phyloP scores from a whole-genome alignment of 2,113 vertebrate species.

The Chloebia gouldiae region DNA sequence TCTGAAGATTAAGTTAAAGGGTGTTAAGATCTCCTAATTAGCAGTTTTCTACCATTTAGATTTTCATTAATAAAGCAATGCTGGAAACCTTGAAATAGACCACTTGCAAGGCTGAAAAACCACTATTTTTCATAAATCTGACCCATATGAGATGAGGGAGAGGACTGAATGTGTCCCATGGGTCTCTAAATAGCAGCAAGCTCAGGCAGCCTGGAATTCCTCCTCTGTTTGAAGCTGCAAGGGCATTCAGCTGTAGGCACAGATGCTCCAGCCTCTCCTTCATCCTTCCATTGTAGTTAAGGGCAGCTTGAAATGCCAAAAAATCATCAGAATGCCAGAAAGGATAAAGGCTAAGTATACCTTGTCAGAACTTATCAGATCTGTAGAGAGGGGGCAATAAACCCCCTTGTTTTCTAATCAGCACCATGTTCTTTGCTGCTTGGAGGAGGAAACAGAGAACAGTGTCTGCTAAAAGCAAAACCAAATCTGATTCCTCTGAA shows the following conservation, averaged over 20 bases:
- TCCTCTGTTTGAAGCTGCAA: background rate
- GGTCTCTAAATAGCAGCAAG: background rate
- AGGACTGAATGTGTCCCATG: background rate
- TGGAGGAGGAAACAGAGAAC: background rate
- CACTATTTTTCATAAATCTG: background rate
- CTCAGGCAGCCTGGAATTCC: background rate
- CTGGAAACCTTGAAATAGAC: background rate
- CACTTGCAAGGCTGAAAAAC: background rate
- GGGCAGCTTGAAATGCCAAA: background rate
- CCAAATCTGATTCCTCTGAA: background rate
- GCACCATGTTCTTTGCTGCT: accelerated
- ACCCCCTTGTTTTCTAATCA: background rate
- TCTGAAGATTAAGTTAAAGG: background rate
- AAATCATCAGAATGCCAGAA: background rate
- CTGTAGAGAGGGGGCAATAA: background rate
- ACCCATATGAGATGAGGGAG: background rate
- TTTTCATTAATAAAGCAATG: background rate
- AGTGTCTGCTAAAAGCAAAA: background rate
- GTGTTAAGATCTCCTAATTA: background rate
- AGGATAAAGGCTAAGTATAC: background rate
- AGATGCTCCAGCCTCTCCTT: background rate
- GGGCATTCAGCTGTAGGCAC: background rate
- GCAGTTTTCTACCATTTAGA: background rate
- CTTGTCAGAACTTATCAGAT: background rate
- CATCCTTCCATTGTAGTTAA: background rate